Evolutionary conservation across 2,888 invertebrate genomes (phyloP), one percentile per base, ranked within the genome.

Genomic region (Trilocha varians): DNA sequence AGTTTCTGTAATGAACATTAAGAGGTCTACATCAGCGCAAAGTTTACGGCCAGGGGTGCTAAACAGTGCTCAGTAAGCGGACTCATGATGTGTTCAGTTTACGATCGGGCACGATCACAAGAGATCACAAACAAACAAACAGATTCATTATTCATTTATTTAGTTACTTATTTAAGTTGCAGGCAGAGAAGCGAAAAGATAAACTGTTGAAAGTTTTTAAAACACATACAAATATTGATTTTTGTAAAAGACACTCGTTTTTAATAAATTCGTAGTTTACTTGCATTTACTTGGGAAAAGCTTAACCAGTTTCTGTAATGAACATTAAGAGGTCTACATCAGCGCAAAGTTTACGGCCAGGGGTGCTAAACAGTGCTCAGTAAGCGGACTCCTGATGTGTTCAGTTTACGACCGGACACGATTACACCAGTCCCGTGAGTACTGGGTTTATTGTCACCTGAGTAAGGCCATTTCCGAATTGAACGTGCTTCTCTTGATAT

Each of bases 361-460:
- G 61, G 66, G 66, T 59, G 59, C 59, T 65, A 63, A 65, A 68
- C 62, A 55, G 55, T 56, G 68, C 68, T 45, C 51, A 48, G 70
- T 75, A 69, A 77, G 78, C 80, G 70, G 55, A 65, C 64, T 67
- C 49, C 48, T 60, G 68, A 66, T 69, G 66, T 64, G 55, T 57
- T 53, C 63, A 52, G 48, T 80, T 83, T 82, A 83, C 80, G 79
- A 80, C 53, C 68, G 57, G 50, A 53, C 62, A 54, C 65, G 65
- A 70, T 70, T 66, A 69, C 73, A 52, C 47, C 50, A 45, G 42
- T 60, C 66, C 67, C 68, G 47, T 52, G 70, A 65, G 73, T 59
- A 56, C 45, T 44, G 41, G 55, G 59, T 83, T 83, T 82, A 83
- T 74, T 62, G 78, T 66, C 77, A 77, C 78, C 83, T 82, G 80